Conservation (phyloP, 2,797 vertebrate genomes). For the Falco columbarius region DNA sequence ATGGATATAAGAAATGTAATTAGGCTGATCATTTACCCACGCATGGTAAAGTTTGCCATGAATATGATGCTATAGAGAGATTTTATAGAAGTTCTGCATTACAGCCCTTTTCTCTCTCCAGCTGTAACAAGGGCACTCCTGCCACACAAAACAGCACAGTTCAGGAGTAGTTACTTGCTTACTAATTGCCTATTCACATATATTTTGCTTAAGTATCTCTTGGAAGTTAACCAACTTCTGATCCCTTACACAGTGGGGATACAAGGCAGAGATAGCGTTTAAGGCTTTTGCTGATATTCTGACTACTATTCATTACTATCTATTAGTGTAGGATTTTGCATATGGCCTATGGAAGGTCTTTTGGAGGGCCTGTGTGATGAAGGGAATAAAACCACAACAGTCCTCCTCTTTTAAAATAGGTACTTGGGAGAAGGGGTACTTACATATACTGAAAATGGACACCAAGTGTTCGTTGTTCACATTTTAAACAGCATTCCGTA, state of each 20-base stretch:
- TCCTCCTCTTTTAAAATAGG: neutral
- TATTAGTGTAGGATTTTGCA: neutral
- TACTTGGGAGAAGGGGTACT: neutral
- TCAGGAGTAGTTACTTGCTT: neutral
- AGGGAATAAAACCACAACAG: neutral
- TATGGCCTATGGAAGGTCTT: neutral
- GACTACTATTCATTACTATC: neutral
- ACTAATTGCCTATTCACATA: neutral
- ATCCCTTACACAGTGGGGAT: neutral
- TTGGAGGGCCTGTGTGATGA: neutral
- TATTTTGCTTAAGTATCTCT: conserved; percentile 12
- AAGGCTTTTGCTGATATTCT: neutral
- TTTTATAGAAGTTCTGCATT: neutral
- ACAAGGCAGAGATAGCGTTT: neutral
- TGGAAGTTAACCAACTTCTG: conserved; percentile 13
- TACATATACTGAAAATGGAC: neutral
- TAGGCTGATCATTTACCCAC: neutral
- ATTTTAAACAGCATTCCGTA: neutral
- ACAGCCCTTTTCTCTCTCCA: neutral
- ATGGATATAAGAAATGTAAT: conserved; percentile 17
- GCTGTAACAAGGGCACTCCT: neutral
- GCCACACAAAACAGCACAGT: neutral
- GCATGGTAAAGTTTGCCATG: neutral
- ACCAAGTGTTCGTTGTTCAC: neutral
- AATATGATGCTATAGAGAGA: neutral